These are phyloP conservation scores for Ladona fulva DNA, from an alignment of 1,140 invertebrate species.

Conservation along the genomic window DNA sequence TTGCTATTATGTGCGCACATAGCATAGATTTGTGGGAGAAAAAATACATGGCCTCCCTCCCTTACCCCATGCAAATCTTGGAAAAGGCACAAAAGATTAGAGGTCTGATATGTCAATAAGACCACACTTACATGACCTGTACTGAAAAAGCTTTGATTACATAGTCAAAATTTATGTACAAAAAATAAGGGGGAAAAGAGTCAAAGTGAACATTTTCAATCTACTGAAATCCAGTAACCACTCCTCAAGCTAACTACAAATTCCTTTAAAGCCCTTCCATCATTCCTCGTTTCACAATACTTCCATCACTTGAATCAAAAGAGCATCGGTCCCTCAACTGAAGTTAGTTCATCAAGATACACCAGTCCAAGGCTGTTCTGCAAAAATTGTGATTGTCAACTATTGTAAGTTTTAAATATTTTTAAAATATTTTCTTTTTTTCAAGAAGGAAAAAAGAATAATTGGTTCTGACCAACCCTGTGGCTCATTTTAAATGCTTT, in stretches of 20 bases:
- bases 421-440: not conserved
- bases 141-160: not conserved
- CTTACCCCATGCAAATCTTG: constrained; percentile 3
- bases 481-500: not conserved
- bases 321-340: not conserved
- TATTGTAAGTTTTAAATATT: constrained; percentile 1
- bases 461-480: constrained; percentile 7
- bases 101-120: not conserved
- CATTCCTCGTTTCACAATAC: not conserved
- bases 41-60: constrained; percentile 3
- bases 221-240: not conserved
- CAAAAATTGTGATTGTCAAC: constrained; percentile 8
- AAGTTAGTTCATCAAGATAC: not conserved
- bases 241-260: not conserved
- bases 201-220: not conserved
- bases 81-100: constrained; percentile 9
- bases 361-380: not conserved
- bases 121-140: constrained; percentile 8
- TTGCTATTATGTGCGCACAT: not conserved
- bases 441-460: not conserved
- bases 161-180: not conserved
- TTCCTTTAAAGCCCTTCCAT: not conserved
- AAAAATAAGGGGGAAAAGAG: not conserved
- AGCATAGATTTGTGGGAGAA: constrained; percentile 1
- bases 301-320: not conserved